Conservation (phyloP, 2,888 invertebrate genomes). For the Zygaena filipendulae region DNA sequence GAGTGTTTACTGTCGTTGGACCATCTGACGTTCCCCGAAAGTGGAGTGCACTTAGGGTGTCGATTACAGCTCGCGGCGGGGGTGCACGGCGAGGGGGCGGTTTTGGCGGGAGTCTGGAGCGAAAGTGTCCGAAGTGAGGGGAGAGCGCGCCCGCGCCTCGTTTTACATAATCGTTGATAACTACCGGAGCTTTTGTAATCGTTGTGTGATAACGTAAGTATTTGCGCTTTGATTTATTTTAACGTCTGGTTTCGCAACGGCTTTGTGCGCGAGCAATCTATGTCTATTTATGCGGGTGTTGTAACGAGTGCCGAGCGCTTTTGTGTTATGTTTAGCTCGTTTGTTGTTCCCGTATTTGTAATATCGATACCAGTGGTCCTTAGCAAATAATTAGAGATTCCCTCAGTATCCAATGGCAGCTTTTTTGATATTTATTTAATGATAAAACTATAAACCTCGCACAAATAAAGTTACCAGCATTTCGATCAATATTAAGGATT, state of each 20-base stretch:
- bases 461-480: no score
- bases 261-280: slow-evolving; percentile 3
- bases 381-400: no score
- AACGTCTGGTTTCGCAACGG: slow-evolving; percentile 15
- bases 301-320: no score
- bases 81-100: slow-evolving; percentile 24
- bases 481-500: no score
- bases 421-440: no score
- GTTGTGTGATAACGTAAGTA: slow-evolving; percentile 62
- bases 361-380: no score
- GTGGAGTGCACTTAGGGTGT: slow-evolving; percentile 29
- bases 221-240: slow-evolving; percentile 22
- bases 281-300: neutral
- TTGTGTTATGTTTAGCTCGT: no score
- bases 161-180: slow-evolving; percentile 51
- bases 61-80: slow-evolving; percentile 14
- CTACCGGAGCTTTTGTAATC: slow-evolving; percentile 48
- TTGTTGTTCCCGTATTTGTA: no score
- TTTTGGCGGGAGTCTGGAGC: slow-evolving; percentile 41
- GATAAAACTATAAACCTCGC: no score
- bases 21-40: slow-evolving; percentile 23
- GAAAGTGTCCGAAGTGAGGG: slow-evolving; percentile 29
- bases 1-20: slow-evolving; percentile 31
- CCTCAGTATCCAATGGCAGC: no score
- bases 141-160: slow-evolving; percentile 29